phyloP scores from a whole-genome alignment of 2,113 vertebrate species.

The Periophthalmodon schlosseri region DNA sequence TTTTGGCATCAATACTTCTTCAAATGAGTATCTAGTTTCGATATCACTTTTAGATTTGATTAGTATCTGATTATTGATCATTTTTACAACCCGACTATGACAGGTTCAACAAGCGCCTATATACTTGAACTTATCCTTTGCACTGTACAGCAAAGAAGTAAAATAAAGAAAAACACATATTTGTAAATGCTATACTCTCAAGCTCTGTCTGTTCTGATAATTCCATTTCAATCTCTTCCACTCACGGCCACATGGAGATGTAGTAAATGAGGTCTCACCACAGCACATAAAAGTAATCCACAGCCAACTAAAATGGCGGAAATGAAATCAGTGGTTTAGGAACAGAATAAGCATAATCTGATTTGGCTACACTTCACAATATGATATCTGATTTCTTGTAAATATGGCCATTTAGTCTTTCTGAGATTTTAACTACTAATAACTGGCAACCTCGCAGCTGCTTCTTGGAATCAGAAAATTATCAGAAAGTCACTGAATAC shows the following conservation, averaged over 20 bases:
- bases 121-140: too few relatives aligned
- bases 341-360: not conserved
- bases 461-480: too few relatives aligned
- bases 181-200: not conserved
- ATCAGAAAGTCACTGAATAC: not conserved
- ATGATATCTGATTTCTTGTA: not conserved
- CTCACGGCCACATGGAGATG: conserved; percentile 21
- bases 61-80: too few relatives aligned
- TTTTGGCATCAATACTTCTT: too few relatives aligned
- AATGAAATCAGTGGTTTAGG: not conserved
- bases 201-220: not conserved
- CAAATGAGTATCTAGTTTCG: too few relatives aligned
- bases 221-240: conserved; percentile 16
- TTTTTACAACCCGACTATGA: too few relatives aligned
- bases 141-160: not conserved
- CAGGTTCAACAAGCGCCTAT: too few relatives aligned
- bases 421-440: not conserved
- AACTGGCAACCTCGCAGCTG: too few relatives aligned
- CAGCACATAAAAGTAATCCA: not conserved
- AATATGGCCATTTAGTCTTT: not conserved
- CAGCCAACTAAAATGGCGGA: not conserved
- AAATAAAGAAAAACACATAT: not conserved
- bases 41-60: too few relatives aligned
- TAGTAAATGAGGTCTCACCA: conserved; percentile 18
- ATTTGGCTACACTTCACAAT: not conserved